Evolutionary conservation across 2,113 vertebrate species (phyloP).

Genomic region (Channa maculata): DNA sequence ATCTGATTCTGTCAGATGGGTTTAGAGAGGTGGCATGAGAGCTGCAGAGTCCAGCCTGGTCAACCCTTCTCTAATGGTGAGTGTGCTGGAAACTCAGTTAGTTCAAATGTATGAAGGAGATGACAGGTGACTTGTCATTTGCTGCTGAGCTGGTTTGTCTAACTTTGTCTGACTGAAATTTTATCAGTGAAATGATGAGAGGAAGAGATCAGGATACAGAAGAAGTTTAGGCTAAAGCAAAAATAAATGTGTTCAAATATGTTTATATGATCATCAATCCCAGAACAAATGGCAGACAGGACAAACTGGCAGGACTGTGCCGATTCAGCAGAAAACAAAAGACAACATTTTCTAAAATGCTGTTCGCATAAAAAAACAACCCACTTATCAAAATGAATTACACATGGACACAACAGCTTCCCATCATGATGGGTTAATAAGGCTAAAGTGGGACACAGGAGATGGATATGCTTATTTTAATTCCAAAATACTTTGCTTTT

Average conservation of each 20-base stretch:
- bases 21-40: conserved; percentile 9
- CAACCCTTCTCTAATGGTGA: not conserved
- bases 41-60: conserved; percentile 1
- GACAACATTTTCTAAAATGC: conserved; percentile 16
- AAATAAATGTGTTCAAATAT: not conserved
- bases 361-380: conserved; percentile 12
- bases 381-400: not conserved
- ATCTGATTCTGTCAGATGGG: conserved; percentile 48
- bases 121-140: conserved; percentile 13
- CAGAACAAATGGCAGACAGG: conserved; percentile 34
- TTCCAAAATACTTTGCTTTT: too few relatives aligned
- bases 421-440: not conserved
- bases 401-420: not conserved
- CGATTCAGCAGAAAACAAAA: conserved; percentile 11
- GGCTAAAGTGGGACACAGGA: too few relatives aligned
- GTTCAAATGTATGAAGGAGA: conserved; percentile 9
- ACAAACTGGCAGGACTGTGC: not conserved
- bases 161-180: conserved; percentile 5
- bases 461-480: too few relatives aligned
- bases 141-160: not conserved
- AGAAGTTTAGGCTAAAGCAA: not conserved
- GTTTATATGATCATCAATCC: not conserved
- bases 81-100: not conserved
- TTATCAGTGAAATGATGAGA: not conserved
- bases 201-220: not conserved